phyloP scores from a whole-genome alignment of 2,113 vertebrate species.

The Tor tambroides region DNA sequence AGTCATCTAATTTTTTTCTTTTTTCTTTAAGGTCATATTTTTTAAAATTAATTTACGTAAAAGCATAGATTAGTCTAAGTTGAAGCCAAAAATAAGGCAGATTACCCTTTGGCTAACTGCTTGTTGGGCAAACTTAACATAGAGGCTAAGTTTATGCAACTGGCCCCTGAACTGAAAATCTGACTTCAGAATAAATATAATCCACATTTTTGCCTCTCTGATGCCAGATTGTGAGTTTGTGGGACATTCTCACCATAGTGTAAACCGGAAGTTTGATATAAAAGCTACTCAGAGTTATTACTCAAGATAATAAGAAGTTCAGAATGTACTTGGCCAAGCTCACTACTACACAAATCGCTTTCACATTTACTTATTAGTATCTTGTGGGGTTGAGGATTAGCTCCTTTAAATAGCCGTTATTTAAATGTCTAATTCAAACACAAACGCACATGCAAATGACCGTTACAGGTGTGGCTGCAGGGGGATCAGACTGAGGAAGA shows the following conservation, averaged over 20 bases:
- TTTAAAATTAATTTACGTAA: too few species aligned
- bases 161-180: too few species aligned
- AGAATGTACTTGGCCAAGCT: neutral
- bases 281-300: conserved; percentile 39
- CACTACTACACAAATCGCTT: conserved; percentile 22
- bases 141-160: too few species aligned
- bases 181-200: neutral
- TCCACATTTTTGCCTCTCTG: neutral
- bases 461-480: neutral
- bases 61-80: too few species aligned
- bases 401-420: conserved; percentile 52
- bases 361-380: conserved; percentile 31
- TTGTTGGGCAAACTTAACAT: too few species aligned
- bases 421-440: conserved; percentile 53
- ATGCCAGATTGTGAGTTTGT: conserved; percentile 49
- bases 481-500: conserved; percentile 3
- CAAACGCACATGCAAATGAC: conserved; percentile 64
- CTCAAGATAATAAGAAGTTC: conserved; percentile 13
- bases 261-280: conserved; percentile 34
- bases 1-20: too few species aligned
- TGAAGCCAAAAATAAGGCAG: too few species aligned
- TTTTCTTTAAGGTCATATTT: too few species aligned
- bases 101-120: too few species aligned
- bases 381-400: conserved; percentile 16
- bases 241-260: conserved; percentile 56